Evolutionary conservation across 2,797 vertebrate species (phyloP).

Genomic region (Phrynocephalus guinanensis): DNA sequence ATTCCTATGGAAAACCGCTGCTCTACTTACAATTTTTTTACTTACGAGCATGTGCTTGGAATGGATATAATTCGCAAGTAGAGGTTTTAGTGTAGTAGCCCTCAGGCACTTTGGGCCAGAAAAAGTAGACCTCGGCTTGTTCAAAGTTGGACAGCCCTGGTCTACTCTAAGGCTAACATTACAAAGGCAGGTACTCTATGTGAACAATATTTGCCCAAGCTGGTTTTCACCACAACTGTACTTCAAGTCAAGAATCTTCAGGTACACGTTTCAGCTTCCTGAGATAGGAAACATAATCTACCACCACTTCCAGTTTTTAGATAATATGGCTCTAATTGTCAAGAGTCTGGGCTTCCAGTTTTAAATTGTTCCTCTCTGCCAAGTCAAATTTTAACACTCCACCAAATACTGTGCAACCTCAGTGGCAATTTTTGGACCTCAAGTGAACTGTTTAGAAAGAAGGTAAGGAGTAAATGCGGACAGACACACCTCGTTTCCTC

Average conservation of each 20-base stretch:
- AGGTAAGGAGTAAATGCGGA: conserved; percentile 66
- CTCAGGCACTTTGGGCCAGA: no score
- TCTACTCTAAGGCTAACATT: background rate
- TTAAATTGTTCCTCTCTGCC: fast-evolving
- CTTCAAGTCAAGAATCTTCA: background rate
- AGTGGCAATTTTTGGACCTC: conserved; percentile 44
- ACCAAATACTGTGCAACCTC: fast-evolving
- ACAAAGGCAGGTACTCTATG: no score
- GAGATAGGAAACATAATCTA: no score
- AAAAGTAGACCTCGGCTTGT: no score
- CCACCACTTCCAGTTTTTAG: background rate
- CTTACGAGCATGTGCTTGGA: no score
- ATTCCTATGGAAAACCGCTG: no score
- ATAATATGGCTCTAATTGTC: background rate
- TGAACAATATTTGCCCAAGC: background rate
- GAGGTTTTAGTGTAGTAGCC: no score
- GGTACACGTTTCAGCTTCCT: background rate
- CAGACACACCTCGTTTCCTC: conserved; percentile 96
- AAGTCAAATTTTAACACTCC: background rate
- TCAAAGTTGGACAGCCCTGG: no score
- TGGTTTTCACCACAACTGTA: no score
- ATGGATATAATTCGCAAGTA: no score
- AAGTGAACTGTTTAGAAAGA: conserved; percentile 19
- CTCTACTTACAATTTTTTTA: no score
- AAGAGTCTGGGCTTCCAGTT: background rate